Conservation (phyloP, 1,140 invertebrate species). For the Anthonomus grandis region DNA sequence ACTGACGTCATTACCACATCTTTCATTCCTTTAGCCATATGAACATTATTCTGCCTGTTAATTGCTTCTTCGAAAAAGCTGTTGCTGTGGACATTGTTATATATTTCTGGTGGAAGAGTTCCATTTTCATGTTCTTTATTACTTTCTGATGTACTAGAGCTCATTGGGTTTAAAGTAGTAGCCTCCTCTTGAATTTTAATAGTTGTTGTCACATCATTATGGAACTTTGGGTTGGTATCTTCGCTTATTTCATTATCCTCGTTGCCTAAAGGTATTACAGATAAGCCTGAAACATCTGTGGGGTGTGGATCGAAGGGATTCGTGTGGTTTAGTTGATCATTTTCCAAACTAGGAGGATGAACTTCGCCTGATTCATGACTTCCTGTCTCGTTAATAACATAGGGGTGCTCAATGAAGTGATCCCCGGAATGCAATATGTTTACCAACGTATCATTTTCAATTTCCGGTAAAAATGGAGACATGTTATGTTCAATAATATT, state of each 20-base stretch:
- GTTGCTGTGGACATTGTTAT: constrained; percentile 45
- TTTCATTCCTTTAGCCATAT: no score
- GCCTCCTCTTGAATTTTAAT: not conserved
- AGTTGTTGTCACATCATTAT: constrained; percentile 12
- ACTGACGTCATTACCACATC: no score
- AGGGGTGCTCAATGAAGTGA: constrained; percentile 29
- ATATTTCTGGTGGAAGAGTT: constrained; percentile 37
- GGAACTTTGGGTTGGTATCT: constrained; percentile 17
- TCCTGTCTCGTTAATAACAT: constrained; percentile 25
- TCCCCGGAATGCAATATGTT: constrained; percentile 51
- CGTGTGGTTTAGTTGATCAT: constrained; percentile 46
- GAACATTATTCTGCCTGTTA: not conserved
- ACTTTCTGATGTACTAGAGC: not conserved
- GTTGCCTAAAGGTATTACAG: constrained; percentile 29
- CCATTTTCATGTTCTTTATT: constrained; percentile 8
- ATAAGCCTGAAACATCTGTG: constrained; percentile 25
- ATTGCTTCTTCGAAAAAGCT: constrained; percentile 31
- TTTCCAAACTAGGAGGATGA: constrained; percentile 40
- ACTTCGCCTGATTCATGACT: constrained; percentile 32
- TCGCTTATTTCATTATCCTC: constrained; percentile 27
- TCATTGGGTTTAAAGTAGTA: not conserved
- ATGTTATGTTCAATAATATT: constrained; percentile 46
- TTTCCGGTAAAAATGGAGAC: constrained; percentile 63
- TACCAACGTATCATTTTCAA: constrained; percentile 56
- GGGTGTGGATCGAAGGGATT: constrained; percentile 43